These are phyloP conservation scores for Acanthosepion pharaonis DNA, from an alignment of 2,888 invertebrate genomes.

Conservation along the genomic window DNA sequence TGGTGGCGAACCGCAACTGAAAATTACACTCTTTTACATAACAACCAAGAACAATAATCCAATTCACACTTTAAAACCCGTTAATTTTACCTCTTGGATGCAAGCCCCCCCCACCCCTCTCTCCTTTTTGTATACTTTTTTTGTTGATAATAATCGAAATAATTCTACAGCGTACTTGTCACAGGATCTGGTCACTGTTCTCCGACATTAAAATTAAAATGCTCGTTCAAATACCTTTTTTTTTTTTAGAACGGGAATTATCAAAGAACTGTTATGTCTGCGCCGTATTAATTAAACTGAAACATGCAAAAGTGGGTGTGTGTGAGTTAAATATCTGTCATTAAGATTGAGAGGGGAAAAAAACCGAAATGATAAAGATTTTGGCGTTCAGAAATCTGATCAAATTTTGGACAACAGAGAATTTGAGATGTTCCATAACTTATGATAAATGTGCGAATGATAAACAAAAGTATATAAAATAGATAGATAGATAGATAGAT, in stretches of 20 bases:
- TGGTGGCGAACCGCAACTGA: neutral
- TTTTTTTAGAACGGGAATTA: neutral
- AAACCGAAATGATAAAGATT: neutral
- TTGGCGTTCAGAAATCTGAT: neutral
- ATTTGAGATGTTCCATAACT: neutral
- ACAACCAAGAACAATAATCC: neutral
- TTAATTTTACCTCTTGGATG: slow-evolving; percentile 5
- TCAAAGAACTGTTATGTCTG: neutral
- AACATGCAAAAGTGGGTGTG: neutral
- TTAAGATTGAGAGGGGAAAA: neutral
- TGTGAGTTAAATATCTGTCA: neutral
- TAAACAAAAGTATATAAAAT: neutral
- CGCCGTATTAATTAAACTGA: neutral
- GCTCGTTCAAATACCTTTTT: neutral
- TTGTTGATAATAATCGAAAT: neutral
- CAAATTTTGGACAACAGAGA: neutral
- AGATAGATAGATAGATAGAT: no score
- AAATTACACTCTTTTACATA: slow-evolving; percentile 9
- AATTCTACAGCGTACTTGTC: slow-evolving; percentile 18
- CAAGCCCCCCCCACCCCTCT: neutral
- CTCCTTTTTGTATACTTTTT: neutral
- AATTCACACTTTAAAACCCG: slow-evolving; percentile 33
- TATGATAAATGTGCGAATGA: neutral
- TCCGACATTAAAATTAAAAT: slow-evolving; percentile 9
- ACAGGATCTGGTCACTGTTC: neutral